These are phyloP conservation scores for Eupithecia vulgata DNA, from an alignment of 2,888 invertebrate species.

Conservation along the genomic window DNA sequence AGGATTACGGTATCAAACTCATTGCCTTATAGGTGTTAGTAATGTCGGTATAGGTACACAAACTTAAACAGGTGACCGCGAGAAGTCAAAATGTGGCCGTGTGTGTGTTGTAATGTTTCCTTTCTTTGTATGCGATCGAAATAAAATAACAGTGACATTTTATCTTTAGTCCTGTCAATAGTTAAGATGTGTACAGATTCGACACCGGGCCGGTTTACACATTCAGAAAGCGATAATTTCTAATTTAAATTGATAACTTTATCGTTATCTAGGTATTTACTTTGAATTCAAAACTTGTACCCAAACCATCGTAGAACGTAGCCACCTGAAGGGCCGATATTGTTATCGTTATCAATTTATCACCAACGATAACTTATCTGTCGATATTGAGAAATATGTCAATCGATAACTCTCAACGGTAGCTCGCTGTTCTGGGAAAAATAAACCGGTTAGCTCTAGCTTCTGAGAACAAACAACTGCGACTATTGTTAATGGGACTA, in stretches of 20 bases:
- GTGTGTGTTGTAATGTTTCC: not conserved
- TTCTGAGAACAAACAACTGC: not conserved
- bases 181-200: not conserved
- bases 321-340: conserved; percentile 38
- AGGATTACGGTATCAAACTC: not conserved
- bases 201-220: not conserved
- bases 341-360: conserved; percentile 33
- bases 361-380: conserved; percentile 36
- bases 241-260: not conserved
- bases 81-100: not conserved
- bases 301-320: not conserved
- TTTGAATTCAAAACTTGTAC: not conserved
- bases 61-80: not conserved
- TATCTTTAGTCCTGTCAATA: not conserved
- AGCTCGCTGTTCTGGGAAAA: conserved; percentile 24
- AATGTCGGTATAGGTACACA: not conserved
- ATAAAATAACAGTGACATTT: not conserved
- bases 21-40: not conserved
- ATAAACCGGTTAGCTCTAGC: conserved; percentile 1
- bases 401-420: conserved; percentile 37
- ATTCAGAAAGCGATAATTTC: not conserved
- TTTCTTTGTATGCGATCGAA: not conserved
- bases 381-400: conserved; percentile 39
- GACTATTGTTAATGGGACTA: conserved; percentile 2
- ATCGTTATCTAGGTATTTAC: not conserved